Percentiles rank a stretch among this genome's conserved stretches.
Conservation (phyloP, 2,797 vertebrate genomes). For the Macropodus opercularis region DNA sequence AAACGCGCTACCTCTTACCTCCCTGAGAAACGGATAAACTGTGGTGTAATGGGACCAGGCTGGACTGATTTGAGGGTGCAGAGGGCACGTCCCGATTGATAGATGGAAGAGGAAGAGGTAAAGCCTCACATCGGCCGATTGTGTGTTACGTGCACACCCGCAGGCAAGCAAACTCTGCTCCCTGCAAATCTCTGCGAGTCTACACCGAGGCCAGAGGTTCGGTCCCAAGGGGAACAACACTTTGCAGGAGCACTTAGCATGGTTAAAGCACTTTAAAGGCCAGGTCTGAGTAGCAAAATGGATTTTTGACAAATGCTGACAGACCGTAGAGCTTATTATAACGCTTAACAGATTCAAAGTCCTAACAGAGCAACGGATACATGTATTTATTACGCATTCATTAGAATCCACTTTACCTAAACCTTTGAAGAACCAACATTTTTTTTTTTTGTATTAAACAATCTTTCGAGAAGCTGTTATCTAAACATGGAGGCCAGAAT, state of each 20-base stretch:
- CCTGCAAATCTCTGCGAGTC: constrained; percentile 63
- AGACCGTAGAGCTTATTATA: constrained; percentile 8
- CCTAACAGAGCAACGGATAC: too few species aligned
- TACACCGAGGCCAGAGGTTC: constrained; percentile 69
- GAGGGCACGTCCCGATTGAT: constrained; percentile 68
- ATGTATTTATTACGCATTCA: not conserved
- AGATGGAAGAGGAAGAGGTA: constrained; percentile 66
- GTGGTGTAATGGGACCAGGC: constrained; percentile 61
- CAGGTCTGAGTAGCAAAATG: constrained; percentile 30
- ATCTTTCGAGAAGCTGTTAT: constrained; percentile 6
- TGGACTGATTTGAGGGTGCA: constrained; percentile 63
- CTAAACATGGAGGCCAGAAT: constrained; percentile 27
- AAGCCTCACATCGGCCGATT: constrained; percentile 58
- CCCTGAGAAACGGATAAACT: constrained; percentile 54
- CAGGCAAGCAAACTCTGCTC: constrained; percentile 58
- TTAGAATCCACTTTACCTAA: not conserved
- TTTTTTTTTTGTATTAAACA: constrained; percentile 9
- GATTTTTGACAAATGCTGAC: constrained; percentile 17
- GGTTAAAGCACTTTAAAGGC: constrained; percentile 59
- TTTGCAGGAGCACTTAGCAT: constrained; percentile 66
- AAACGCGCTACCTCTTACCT: constrained; percentile 19
- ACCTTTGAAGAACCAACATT: not conserved
- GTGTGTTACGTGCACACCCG: constrained; percentile 56
- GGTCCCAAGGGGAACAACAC: constrained; percentile 48
- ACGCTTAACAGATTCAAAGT: too few species aligned